phyloP scores from a whole-genome alignment of 2,888 invertebrate genomes.

The Choreutis nemorana region DNA sequence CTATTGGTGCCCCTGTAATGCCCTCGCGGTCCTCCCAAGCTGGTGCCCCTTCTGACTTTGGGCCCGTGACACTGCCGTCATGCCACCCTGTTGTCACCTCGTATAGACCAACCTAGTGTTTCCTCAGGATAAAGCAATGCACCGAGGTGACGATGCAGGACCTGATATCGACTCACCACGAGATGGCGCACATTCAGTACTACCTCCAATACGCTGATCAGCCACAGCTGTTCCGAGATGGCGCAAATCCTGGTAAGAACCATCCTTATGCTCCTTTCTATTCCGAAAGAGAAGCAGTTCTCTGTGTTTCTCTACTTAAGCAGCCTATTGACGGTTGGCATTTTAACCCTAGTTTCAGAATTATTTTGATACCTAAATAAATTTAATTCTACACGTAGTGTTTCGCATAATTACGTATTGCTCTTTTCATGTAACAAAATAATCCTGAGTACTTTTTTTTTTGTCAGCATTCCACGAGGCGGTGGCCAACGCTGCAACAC shows the following conservation, averaged over 20 bases:
- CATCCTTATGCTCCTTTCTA: background rate
- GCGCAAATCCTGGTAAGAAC: conserved; percentile 79
- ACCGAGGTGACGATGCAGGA: conserved; percentile 81
- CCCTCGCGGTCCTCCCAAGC: too few relatives aligned
- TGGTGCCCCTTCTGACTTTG: too few relatives aligned
- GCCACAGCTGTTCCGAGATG: conserved; percentile 78
- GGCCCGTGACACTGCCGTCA: too few relatives aligned
- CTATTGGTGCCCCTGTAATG: too few relatives aligned
- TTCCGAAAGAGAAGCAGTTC: background rate
- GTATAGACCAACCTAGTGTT: conserved; percentile 1
- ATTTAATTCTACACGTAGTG: background rate
- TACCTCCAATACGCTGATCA: conserved; percentile 80
- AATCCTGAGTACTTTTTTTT: background rate
- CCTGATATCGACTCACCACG: conserved; percentile 80
- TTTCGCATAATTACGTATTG: background rate
- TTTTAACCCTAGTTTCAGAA: conserved; percentile 3
- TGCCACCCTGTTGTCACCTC: too few relatives aligned
- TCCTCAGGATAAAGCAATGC: conserved; percentile 80
- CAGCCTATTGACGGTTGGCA: too few relatives aligned
- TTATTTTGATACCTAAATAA: conserved; percentile 4
- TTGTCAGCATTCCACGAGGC: conserved; percentile 84
- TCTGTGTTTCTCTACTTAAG: too few relatives aligned
- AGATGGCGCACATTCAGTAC: conserved; percentile 86
- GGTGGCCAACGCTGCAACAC: conserved; percentile 78
- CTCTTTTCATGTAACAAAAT: background rate